Base-by-base conservation (phyloP, 2,113 vertebrate species). In the Perognathus longimembris region DNA sequence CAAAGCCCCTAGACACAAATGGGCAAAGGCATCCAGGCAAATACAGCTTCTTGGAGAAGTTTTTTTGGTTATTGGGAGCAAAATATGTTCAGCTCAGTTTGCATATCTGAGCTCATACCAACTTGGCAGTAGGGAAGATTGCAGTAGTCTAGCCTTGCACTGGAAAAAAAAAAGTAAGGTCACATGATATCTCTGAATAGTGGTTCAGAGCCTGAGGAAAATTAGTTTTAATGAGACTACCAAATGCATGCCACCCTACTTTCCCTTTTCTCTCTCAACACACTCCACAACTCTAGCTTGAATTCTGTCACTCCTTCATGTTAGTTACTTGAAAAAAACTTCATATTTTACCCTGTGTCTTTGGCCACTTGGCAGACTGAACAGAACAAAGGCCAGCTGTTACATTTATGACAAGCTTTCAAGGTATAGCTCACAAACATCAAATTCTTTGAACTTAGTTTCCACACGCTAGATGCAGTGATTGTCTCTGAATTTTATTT, bases 401-500 rank as follows among this genome's bases (percentile, higher is more conserved):
- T 34, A 86, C 42, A 57, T 61, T 38, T 10, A 2, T 66, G 64
- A 86, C 75, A 79, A 83, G 75, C 14, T 88, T 90, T 42, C 40
- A 71, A 78, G 40, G 57, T 57, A 85, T 36, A 81, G 34, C 2
- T 90, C 57, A 57, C 57, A 89, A 74, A 92, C 59, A 67, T 26
- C 38, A 80, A 86, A 63, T 34, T 57, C 30, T 36, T 93, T 75
- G 59, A 84, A 69, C 22, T 69, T 59, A 36, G 80, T 78, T 78
- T 84, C 74, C 76, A 90, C 24, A 28, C 0, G 4, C n/a, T 63
- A n/a, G 18, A 30, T 40, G 34, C 40, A 30, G 8, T 69, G 79
- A 93, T n/a, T 77, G 10, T 50, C 73, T 77, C 54, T 87, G 81
- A 54, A 75, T 95, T 88, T 87, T 87, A 89, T 89, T 84, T 74